Evolutionary conservation across 2,113 vertebrate species (phyloP), one percentile per base, ranked within the genome.

Genomic region (Rhegmatorhina hoffmannsi): DNA sequence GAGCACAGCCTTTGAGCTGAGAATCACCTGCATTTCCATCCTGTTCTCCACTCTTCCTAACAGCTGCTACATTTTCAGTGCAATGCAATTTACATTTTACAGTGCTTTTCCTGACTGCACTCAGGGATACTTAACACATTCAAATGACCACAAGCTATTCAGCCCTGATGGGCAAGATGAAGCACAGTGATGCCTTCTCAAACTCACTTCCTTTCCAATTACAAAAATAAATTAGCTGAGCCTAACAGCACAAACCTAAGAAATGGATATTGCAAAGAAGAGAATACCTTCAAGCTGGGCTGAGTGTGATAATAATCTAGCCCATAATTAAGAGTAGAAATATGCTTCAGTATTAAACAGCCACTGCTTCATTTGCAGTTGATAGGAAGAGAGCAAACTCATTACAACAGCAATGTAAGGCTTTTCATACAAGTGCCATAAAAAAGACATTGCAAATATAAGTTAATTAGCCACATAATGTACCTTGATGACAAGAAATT

Each of bases 161-260:
- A 91, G 80, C 91, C 84, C 79, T 95, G 90, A 96, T 95, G 94
- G 93, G 92, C 81, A 96, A 95, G 96, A 95, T 90, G 90, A 96
- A 94, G 77, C 91, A 89, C 90, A 85, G 75, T 86, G 93, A 95
- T 93, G 91, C 44, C 86, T 92, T 52, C 86, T 95, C 91, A 93
- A 93, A 95, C 86, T 84, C 73, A 76, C 92, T 89, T 96, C 88
- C 86, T 92, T 97, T 97, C 93, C 94, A 91, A 95, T 96, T 97
- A 91, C 77, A 92, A 95, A 94, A 95, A 93, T 94, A 97, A 96
- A 97, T 96, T 95, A 96, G 77, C 69, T 93, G 88, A 86, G 95
- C 90, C 90, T 83, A 96, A 68, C 88, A 90, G 77, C 86, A 85
- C 59, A 95, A 92, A 95, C 86, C 81, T 94, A 92, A 95, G 92